phyloP scores from a whole-genome alignment of 53 echinoderm and acorn worm genomes.

The Arbacia lixula region DNA sequence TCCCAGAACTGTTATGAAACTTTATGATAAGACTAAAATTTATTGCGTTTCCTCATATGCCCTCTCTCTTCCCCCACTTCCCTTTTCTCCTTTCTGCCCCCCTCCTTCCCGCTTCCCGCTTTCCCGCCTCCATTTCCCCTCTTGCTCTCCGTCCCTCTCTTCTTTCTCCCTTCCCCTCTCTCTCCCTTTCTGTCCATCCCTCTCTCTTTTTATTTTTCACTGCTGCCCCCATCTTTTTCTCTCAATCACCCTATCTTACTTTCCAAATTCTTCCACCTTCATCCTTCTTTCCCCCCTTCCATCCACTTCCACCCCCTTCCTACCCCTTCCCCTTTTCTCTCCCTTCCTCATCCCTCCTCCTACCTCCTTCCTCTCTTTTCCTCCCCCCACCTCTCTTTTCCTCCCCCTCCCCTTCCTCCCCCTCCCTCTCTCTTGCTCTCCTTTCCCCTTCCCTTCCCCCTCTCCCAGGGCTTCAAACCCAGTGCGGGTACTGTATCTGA shows the following conservation, averaged over 20 bases:
- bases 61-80: too few relatives aligned
- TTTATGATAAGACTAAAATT: too few relatives aligned
- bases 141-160: not conserved
- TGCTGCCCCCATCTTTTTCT: too few relatives aligned
- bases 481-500: conserved; percentile 96
- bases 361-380: not conserved
- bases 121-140: too few relatives aligned
- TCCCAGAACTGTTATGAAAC: too few relatives aligned
- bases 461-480: conserved; percentile 90
- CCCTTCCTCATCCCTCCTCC: not conserved
- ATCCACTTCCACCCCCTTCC: not conserved
- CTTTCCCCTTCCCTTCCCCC: not conserved
- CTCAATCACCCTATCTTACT: too few relatives aligned
- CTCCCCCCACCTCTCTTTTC: not conserved
- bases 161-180: not conserved
- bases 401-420: not conserved
- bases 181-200: not conserved
- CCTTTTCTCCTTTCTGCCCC: too few relatives aligned
- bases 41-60: too few relatives aligned
- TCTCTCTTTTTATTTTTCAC: not conserved
- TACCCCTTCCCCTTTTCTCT: not conserved
- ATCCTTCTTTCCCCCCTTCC: not conserved
- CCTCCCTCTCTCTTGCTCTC: too few relatives aligned
- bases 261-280: not conserved
- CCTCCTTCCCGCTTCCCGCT: too few relatives aligned